Base-by-base conservation (phyloP, 1,140 invertebrate species). In the Pogonomyrmex barbatus region DNA sequence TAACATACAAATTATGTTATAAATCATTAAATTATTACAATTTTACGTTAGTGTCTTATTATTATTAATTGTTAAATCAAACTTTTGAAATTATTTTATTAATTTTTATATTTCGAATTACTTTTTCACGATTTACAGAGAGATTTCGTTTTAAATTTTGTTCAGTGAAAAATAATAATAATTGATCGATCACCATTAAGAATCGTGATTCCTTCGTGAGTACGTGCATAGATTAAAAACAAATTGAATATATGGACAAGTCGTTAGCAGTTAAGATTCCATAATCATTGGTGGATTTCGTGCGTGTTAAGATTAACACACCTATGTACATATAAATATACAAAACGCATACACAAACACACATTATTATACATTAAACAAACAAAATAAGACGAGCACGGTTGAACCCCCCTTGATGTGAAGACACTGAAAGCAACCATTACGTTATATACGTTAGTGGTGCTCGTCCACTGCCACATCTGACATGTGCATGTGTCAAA, bases 381-480 rank as follows among this genome's bases (percentile, higher is more conserved):
- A 71, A 76, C 9, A 4, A 58, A 54, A 9, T 33, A 50, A 73
- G 30, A 82, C 14, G 10, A 47, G 6, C 14, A 75, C n/a, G n/a
- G 30, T 24, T 42, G 67, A 60, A 73, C 33, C 50, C 62, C n/a
- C 33, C 24, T 24, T 24, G 56, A n/a, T 73, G 68, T 50, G 30
- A 36, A 45, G 39, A 83, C 71, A 85, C 39, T 78, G 50, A 78
- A 71, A 85, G 82, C 73, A 88, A 75, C 65, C 77, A 87, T 79
- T 75, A 60, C 79, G 12, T 84, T 87, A 83, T 24, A 50, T 81
- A 85, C 86, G 77, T 91, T 91, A 91, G 79, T 90, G 84, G 89
- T 91, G 89, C 84, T 87, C 75, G 62, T 84, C 50, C 65, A 65
- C 70, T 85, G 70, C 60, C 89, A 89, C 62, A 89, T 39, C 60